Base-by-base conservation (phyloP, 2,888 invertebrate genomes). In the Tuberolachnus salignus region DNA sequence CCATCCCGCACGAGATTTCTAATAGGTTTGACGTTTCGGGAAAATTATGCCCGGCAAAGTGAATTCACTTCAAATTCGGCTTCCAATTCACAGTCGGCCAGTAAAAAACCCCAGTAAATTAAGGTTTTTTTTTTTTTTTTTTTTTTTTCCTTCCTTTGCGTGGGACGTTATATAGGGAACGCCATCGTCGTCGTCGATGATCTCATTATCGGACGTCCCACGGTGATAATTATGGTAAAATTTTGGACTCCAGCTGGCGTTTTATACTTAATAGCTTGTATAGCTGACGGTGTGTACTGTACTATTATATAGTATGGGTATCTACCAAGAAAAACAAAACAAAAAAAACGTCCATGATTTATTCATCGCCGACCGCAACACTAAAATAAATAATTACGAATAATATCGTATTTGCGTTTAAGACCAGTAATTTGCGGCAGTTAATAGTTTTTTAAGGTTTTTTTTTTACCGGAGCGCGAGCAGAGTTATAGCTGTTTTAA, bases 161-260 rank as follows among this genome's bases (percentile, higher is more conserved):
- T 66, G 55, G 73, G 73, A 64, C 26, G 74, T 23, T 34, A n/a
- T 55, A 44, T 21, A 19, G 46, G 34, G 51, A 73, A 61, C 21
- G 59, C 51, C 61, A 14, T 49, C n/a, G 34, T 34, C 34, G 34
- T 34, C 46, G 21, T 64, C 51, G 72, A 73, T 73, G 72, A 73
- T 73, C 72, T 73, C 72, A 73, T 73, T 73, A 73, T 61, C 21
- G 51, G 11, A 10, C 72, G 21, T 51, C 61, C 72, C 51, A 73
- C 72, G 61, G 3, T 14, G 16, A 34, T 61, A 61, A 71, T 72
- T 61, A 72, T 49, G 51, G 51, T 61, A 72, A 26, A 26, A 51
- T 55, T 26, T 23, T 55, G 44, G 10, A 70, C 55, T 55, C 21
- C 34, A 34, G 21, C 44, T 10, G 16, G 55, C 55, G 55, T 44